A percentile compares a stretch with the other conserved stretches of the same genome.
phyloP scores from a whole-genome alignment of 2,113 vertebrate species.

The Nyctereutes procyonoides region DNA sequence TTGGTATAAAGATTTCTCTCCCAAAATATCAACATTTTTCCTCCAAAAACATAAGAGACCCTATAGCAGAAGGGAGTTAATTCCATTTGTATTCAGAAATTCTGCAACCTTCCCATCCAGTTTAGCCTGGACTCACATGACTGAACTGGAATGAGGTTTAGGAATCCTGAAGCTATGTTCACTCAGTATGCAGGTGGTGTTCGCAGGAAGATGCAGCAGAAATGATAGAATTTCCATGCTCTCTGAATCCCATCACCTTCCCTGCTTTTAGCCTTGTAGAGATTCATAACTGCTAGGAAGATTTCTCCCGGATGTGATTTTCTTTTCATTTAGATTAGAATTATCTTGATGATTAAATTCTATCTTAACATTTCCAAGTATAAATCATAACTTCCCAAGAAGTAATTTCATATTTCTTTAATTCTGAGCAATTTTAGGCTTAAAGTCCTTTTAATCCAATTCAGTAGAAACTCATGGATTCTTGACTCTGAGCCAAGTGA shows the following conservation, averaged over 20 bases:
- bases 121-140: conserved; percentile 43
- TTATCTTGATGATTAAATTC: conserved; percentile 57
- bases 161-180: conserved; percentile 61
- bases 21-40: not conserved
- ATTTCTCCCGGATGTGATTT: conserved; percentile 14
- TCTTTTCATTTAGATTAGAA: conserved; percentile 63
- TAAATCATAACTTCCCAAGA: conserved; percentile 14
- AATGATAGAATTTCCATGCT: conserved; percentile 62
- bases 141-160: not conserved
- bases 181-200: conserved; percentile 72
- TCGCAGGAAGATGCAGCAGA: conserved; percentile 70
- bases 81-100: conserved; percentile 38
- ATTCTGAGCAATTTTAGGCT: not conserved
- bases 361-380: conserved; percentile 59
- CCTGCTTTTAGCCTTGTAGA: conserved; percentile 32
- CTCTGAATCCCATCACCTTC: conserved; percentile 56
- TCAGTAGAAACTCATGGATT: not conserved
- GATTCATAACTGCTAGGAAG: not conserved
- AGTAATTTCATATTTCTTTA: conserved; percentile 43
- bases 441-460: not conserved
- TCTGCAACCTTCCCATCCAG: conserved; percentile 49
- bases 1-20: not conserved
- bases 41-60: not conserved
- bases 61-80: conserved; percentile 39
- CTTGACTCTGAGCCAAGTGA: not conserved